Percentiles rank a stretch among this genome's conserved stretches.
phyloP scores from a whole-genome alignment of 2,797 vertebrate species.

The Lithobates pipiens region DNA sequence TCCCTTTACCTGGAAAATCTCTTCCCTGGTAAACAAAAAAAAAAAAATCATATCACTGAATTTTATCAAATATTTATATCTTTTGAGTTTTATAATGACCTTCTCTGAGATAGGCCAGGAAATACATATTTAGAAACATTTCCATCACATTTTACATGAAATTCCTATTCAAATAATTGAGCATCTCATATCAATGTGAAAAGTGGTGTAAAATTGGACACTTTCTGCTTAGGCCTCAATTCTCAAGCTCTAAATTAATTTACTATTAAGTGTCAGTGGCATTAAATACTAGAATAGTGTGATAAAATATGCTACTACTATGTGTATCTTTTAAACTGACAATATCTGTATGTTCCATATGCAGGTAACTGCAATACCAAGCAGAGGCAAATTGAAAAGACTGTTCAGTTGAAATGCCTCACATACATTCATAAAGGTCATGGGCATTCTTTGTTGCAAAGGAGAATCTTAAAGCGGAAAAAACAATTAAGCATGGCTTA shows the following conservation, averaged over 20 bases:
- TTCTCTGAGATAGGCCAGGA: not conserved
- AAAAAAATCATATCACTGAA: too few relatives aligned
- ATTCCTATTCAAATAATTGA: not conserved
- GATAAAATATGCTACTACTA: not conserved
- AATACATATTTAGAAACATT: constrained; percentile 38
- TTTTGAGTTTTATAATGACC: too few relatives aligned
- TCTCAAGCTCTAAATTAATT: not conserved
- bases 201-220: constrained; percentile 2
- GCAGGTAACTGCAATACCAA: not conserved
- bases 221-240: constrained; percentile 3
- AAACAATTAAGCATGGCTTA: constrained; percentile 44
- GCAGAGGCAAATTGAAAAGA: constrained; percentile 5
- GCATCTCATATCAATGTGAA: not conserved
- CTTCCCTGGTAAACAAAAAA: too few relatives aligned
- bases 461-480: constrained; percentile 29
- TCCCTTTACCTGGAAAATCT: too few relatives aligned
- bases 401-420: constrained; percentile 28
- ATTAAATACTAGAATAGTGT: not conserved
- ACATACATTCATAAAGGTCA: constrained; percentile 56
- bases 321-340: not conserved
- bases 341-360: too few relatives aligned
- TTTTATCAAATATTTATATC: too few relatives aligned
- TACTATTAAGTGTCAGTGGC: not conserved
- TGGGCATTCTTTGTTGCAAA: constrained; percentile 25
- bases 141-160: constrained; percentile 10